Conservation (phyloP, 1,140 invertebrate genomes). For the Ephestia elutella region DNA sequence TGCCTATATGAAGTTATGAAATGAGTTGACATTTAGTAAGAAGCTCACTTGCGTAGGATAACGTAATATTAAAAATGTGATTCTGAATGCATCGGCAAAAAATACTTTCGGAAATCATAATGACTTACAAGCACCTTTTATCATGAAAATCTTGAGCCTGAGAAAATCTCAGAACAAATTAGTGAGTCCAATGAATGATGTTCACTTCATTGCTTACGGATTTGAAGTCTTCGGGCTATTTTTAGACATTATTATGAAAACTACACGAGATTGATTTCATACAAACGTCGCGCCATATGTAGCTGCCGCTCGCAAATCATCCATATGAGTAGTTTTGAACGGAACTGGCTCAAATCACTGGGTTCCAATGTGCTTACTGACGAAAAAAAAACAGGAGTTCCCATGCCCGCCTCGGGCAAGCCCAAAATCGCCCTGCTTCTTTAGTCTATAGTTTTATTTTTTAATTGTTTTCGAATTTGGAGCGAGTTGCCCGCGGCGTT, state of each 20-base stretch:
- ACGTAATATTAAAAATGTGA: no score
- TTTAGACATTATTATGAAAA: conserved; percentile 3
- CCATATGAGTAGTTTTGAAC: not conserved
- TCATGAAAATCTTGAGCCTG: not conserved
- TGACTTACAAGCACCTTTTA: no score
- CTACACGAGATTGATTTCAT: not conserved
- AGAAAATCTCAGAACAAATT: not conserved
- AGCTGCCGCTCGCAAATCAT: not conserved
- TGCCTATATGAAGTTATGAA: no score
- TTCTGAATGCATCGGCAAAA: no score
- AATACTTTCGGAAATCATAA: no score
- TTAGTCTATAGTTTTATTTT: conserved; percentile 34
- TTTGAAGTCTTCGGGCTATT: not conserved
- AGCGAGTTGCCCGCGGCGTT: conserved; percentile 9
- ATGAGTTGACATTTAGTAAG: no score
- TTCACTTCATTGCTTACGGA: conserved; percentile 1
- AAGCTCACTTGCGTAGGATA: no score
- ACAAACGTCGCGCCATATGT: conserved; percentile 3
- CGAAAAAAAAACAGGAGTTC: conserved; percentile 45
- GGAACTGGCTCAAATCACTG: not conserved
- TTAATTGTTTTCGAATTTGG: conserved; percentile 60
- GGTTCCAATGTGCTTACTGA: conserved; percentile 33
- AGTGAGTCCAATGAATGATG: not conserved
- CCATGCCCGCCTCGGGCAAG: conserved; percentile 56
- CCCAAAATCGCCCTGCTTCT: conserved; percentile 27